Evolutionary conservation across 2,888 invertebrate species (phyloP).

Genomic region (Leptopilina drosophilae): DNA sequence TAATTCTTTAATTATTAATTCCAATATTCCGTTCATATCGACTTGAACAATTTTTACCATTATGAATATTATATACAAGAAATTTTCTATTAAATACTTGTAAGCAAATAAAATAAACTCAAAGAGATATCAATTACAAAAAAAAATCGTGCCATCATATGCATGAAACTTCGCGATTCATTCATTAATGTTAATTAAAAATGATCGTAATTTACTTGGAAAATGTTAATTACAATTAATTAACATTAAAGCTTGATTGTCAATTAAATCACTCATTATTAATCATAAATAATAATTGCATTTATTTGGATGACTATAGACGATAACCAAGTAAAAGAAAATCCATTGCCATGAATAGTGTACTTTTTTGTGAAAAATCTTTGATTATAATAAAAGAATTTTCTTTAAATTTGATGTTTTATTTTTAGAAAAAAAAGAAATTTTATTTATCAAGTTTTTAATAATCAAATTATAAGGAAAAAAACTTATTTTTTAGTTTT

Average conservation of each 20-base stretch:
- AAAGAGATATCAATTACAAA: not conserved
- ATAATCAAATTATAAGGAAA: not conserved
- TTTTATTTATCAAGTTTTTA: not conserved
- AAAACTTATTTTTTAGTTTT: conserved; percentile 16
- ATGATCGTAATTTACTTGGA: too few relatives aligned
- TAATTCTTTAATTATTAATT: not conserved
- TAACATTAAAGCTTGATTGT: too few relatives aligned
- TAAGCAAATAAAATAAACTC: conserved; percentile 1
- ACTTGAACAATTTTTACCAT: too few relatives aligned
- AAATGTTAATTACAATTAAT: too few relatives aligned
- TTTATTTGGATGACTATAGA: conserved; percentile 20
- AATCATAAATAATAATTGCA: not conserved
- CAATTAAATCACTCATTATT: too few relatives aligned
- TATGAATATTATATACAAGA: not conserved
- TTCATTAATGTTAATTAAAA: too few relatives aligned
- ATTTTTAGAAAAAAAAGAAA: not conserved
- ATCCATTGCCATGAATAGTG: conserved; percentile 14
- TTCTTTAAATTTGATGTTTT: conserved; percentile 10
- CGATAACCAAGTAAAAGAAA: conserved; percentile 21
- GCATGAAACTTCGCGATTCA: too few relatives aligned
- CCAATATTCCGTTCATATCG: not conserved
- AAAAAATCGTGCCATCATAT: conserved; percentile 1
- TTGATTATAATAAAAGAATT: conserved; percentile 19
- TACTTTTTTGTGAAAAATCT: conserved; percentile 14
- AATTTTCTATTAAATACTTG: not conserved